Evolutionary conservation across 2,797 vertebrate genomes (phyloP).

Genomic region (Dipus sagitta): DNA sequence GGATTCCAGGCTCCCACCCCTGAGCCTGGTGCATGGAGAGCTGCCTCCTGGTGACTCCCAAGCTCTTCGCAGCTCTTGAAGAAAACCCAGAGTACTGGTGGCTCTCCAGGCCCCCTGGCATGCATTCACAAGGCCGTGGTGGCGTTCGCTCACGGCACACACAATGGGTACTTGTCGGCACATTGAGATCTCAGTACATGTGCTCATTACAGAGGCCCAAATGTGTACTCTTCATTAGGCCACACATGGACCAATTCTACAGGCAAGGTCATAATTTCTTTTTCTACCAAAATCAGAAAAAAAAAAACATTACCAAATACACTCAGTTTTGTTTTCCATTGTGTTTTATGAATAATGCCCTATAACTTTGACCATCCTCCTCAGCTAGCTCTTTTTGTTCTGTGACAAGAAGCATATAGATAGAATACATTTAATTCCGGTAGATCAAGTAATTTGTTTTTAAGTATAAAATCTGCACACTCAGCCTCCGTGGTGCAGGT

Average conservation of each 20-base stretch:
- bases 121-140: not conserved
- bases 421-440: conserved; percentile 13
- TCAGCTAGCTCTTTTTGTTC: not conserved
- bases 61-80: not conserved
- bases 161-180: not conserved
- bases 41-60: not conserved
- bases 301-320: not conserved
- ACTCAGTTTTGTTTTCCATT: not conserved
- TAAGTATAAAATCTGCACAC: conserved; percentile 12
- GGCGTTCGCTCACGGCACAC: no score
- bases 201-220: not conserved
- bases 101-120: not conserved
- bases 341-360: not conserved
- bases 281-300: not conserved
- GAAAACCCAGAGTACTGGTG: not conserved
- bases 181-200: fast-evolving
- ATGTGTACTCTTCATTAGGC: not conserved
- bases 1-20: not conserved
- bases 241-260: not conserved
- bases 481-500: conserved; percentile 72
- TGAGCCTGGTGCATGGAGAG: not conserved
- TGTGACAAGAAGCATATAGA: not conserved
- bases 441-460: conserved; percentile 31
- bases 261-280: not conserved
- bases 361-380: not conserved